Percentiles rank a stretch among this genome's conserved stretches.
These are phyloP conservation scores for Potorous gilbertii DNA, from an alignment of 2,797 vertebrate species.

Conservation along the genomic window DNA sequence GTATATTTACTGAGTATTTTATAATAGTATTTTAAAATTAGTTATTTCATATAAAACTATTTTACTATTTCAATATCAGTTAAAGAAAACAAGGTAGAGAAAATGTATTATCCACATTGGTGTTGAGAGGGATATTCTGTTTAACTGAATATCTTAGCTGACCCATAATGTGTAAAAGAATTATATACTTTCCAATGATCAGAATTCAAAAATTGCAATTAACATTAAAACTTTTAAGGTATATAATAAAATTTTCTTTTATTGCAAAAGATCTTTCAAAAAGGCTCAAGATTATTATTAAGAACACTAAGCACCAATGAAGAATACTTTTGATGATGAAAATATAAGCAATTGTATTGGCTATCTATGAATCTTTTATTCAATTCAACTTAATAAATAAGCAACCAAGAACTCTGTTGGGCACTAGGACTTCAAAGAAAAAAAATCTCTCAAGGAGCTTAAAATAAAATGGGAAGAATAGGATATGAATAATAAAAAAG, in stretches of 20 bases:
- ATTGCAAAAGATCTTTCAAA: background rate
- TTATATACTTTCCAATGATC: background rate
- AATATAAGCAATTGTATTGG: background rate
- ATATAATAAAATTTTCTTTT: background rate
- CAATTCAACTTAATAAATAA: background rate
- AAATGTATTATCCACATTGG: constrained; percentile 6
- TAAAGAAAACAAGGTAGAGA: background rate
- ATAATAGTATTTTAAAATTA: background rate
- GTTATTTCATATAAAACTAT: background rate
- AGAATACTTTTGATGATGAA: background rate
- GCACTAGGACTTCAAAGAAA: background rate
- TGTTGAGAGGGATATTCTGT: background rate
- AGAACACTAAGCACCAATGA: background rate
- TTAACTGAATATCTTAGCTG: constrained; percentile 15
- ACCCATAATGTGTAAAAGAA: constrained; percentile 4
- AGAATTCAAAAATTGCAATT: background rate
- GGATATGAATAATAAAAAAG: background rate
- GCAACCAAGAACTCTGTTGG: too few relatives aligned
- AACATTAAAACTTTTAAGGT: background rate
- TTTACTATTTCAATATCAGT: background rate
- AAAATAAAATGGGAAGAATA: background rate
- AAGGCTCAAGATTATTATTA: background rate
- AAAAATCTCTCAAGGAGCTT: background rate
- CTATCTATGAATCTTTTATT: background rate
- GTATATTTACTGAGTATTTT: constrained; percentile 21